Evolutionary conservation across 2,113 vertebrate species (phyloP).

Genomic region (Dipodomys spectabilis): DNA sequence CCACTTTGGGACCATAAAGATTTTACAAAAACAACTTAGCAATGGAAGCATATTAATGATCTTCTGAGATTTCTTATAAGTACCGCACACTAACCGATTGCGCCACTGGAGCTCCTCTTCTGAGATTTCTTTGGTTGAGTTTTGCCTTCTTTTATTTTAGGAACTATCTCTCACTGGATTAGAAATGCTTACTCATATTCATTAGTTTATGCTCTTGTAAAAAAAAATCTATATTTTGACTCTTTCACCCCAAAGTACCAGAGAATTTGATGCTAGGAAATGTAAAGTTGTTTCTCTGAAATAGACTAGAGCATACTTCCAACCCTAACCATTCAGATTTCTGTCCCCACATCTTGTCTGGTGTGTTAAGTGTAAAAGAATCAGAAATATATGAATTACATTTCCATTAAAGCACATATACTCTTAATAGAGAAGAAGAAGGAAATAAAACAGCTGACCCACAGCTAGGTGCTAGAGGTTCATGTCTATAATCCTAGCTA

Average conservation of each 20-base stretch:
- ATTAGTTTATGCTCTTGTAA: background rate
- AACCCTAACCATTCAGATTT: constrained; percentile 60
- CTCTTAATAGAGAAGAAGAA: constrained; percentile 53
- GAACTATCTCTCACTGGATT: background rate
- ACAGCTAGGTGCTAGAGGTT: no score
- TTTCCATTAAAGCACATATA: constrained; percentile 73
- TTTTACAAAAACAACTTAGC: constrained; percentile 33
- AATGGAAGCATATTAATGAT: background rate
- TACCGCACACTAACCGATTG: no score
- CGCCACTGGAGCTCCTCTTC: no score
- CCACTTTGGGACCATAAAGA: constrained; percentile 36
- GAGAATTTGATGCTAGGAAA: constrained; percentile 45
- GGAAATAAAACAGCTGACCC: constrained; percentile 18
- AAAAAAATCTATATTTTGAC: background rate
- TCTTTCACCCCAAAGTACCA: background rate
- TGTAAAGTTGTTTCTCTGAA: background rate
- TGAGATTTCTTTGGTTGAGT: background rate
- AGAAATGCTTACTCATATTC: constrained; percentile 38
- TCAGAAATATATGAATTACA: constrained; percentile 71
- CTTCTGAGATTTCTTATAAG: background rate
- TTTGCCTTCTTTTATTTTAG: constrained; percentile 20
- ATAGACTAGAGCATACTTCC: background rate
- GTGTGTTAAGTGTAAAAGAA: constrained; percentile 75
- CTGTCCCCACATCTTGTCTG: constrained; percentile 54
- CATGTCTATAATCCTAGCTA: no score